Conservation (phyloP, 2,113 vertebrate genomes). For the Phrynosoma platyrhinos region DNA sequence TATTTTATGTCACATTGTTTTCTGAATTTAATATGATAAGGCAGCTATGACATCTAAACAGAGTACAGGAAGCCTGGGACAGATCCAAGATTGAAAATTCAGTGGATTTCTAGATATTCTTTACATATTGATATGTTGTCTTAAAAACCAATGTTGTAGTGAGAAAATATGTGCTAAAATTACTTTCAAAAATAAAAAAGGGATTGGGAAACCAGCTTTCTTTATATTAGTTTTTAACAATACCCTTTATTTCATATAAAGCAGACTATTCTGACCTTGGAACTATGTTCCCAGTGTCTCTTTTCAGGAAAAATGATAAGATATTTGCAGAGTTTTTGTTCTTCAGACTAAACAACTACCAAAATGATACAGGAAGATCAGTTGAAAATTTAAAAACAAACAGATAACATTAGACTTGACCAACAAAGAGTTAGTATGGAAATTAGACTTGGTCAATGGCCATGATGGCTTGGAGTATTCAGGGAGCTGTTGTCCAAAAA, state of each 20-base stretch:
- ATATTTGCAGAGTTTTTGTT: neutral
- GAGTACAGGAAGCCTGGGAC: fast-evolving
- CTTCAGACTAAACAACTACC: neutral
- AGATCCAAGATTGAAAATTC: fast-evolving
- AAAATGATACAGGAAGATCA: fast-evolving
- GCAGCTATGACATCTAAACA: neutral
- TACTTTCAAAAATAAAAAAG: constrained; percentile 9
- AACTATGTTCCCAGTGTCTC: neutral
- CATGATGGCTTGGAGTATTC: too few species aligned
- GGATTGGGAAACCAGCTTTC: constrained; percentile 24
- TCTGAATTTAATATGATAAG: neutral
- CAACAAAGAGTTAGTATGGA: too few species aligned
- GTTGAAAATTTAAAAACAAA: neutral
- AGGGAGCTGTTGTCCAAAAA: too few species aligned
- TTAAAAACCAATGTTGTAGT: neutral
- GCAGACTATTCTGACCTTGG: fast-evolving
- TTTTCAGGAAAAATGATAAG: neutral
- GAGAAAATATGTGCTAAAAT: constrained; percentile 1
- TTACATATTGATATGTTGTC: neutral
- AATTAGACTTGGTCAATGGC: too few species aligned
- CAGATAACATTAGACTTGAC: neutral
- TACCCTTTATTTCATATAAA: neutral
- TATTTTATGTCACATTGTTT: neutral
- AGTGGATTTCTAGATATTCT: fast-evolving
- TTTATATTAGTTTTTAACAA: neutral